Evolutionary conservation across 2,888 invertebrate genomes (phyloP).

Genomic region (Linnaemya vulpina): DNA sequence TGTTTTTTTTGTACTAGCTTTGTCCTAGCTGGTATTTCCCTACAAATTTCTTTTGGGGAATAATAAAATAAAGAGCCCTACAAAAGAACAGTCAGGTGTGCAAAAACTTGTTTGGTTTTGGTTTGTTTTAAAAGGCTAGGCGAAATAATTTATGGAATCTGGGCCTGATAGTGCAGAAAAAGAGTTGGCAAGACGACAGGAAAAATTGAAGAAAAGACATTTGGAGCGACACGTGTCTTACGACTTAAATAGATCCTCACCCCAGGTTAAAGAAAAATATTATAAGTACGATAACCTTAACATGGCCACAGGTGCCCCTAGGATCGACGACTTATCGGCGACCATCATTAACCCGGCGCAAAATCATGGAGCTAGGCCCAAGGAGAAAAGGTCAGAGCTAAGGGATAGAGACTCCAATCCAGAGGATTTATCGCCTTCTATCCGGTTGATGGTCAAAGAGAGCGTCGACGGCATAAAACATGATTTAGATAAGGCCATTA

Average conservation of each 20-base stretch:
- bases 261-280: slow-evolving; percentile 28
- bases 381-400: neutral
- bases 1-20: too few species aligned
- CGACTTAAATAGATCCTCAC: slow-evolving; percentile 25
- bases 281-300: neutral
- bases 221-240: slow-evolving; percentile 1
- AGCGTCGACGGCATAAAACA: neutral
- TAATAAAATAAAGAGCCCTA: too few species aligned
- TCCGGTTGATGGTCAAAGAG: neutral
- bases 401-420: neutral
- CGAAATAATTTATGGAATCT: too few species aligned
- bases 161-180: too few species aligned
- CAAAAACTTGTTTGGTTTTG: too few species aligned
- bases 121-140: too few species aligned
- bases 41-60: too few species aligned
- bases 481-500: neutral
- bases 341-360: neutral
- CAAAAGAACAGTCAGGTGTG: too few species aligned
- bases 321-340: neutral
- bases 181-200: neutral
- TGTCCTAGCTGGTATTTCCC: too few species aligned
- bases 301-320: neutral
- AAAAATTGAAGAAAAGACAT: neutral
- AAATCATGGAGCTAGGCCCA: slow-evolving; percentile 11
- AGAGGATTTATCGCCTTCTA: neutral